A percentile compares a stretch with the other conserved stretches of the same genome.
Evolutionary conservation across 2,113 vertebrate species (phyloP).

Genomic region (Rattus norvegicus): DNA sequence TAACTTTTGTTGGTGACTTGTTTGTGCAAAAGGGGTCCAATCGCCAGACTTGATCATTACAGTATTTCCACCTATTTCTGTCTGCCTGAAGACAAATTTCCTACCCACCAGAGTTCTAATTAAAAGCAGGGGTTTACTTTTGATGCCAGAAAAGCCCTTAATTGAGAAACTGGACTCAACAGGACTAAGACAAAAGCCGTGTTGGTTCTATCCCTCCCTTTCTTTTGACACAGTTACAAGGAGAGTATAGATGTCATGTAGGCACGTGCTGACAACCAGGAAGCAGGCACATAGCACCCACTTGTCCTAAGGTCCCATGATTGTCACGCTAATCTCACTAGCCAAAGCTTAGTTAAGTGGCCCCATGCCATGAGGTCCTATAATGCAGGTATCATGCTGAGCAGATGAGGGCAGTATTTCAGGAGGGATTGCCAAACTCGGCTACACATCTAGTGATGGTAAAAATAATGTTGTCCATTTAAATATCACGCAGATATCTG

Average conservation of each 20-base stretch:
- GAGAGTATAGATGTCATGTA: neutral
- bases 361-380: neutral
- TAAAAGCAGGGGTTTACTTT: conserved; percentile 33
- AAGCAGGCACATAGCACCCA: neutral
- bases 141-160: neutral
- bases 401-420: neutral
- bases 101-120: conserved; percentile 21
- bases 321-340: neutral
- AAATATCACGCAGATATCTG: neutral
- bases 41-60: neutral
- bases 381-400: neutral
- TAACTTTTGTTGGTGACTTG: conserved; percentile 24
- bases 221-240: neutral
- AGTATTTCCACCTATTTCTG: conserved; percentile 31
- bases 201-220: neutral
- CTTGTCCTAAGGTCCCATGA: neutral
- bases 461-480: neutral
- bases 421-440: neutral
- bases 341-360: neutral
- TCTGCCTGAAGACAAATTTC: conserved; percentile 20
- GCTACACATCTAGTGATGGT: neutral
- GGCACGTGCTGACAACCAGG: neutral
- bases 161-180: neutral
- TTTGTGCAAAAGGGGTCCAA: neutral
- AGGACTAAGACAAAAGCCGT: neutral